Evolutionary conservation across 2,113 vertebrate genomes (phyloP).

Genomic region (Callithrix jacchus): DNA sequence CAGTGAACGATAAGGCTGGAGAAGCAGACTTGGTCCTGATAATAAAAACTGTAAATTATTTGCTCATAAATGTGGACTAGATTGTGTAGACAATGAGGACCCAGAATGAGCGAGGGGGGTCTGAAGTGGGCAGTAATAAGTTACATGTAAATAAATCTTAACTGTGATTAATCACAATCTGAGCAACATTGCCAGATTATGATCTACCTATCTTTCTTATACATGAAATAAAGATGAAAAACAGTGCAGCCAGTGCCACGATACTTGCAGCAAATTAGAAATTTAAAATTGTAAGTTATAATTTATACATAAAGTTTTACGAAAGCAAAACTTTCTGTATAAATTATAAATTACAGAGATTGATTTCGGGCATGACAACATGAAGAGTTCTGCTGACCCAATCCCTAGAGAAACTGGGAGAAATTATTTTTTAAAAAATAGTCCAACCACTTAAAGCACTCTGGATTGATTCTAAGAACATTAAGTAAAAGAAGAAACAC

Average conservation of each 20-base stretch:
- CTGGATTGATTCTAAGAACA: background rate
- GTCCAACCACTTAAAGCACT: background rate
- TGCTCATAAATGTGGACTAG: no score
- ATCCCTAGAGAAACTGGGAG: background rate
- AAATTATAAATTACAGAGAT: background rate
- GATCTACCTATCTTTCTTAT: background rate
- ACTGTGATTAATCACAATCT: background rate
- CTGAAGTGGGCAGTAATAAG: background rate
- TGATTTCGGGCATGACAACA: no score
- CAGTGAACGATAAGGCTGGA: background rate
- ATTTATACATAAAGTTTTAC: no score
- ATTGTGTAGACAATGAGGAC: background rate
- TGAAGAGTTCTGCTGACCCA: fast-evolving
- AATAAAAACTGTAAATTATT: background rate
- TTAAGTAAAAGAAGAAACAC: background rate
- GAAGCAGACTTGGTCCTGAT: background rate
- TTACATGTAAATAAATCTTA: background rate
- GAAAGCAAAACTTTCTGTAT: background rate
- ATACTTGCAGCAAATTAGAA: background rate
- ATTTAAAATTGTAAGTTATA: no score
- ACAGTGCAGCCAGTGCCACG: background rate
- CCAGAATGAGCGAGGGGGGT: background rate
- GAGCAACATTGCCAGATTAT: background rate
- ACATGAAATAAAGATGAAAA: background rate
- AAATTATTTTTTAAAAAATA: background rate